phyloP scores from a whole-genome alignment of 1,140 invertebrate genomes.

The Procambarus virginalis region DNA sequence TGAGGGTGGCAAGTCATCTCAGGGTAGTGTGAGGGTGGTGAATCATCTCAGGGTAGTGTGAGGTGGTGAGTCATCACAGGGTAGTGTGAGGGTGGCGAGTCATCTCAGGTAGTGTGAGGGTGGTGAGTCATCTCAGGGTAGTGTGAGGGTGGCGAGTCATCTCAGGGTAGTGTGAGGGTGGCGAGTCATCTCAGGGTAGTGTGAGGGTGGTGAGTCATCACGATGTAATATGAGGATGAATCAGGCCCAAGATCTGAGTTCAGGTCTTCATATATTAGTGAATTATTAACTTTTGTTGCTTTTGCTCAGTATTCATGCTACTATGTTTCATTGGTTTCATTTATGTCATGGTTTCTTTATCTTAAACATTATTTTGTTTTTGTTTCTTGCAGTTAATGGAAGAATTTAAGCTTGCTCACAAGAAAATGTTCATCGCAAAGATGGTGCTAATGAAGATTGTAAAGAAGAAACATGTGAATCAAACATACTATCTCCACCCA shows the following conservation, averaged over 20 bases:
- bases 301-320: too few species aligned
- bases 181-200: too few species aligned
- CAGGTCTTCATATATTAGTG: too few species aligned
- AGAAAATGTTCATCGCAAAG: conserved; percentile 83
- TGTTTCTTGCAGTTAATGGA: conserved; percentile 82
- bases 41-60: too few species aligned
- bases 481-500: not conserved
- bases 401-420: conserved; percentile 89
- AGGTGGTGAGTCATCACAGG: not conserved
- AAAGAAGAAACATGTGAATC: conserved; percentile 9
- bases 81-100: not conserved
- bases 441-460: not conserved
- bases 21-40: too few species aligned
- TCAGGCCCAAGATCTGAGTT: too few species aligned
- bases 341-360: not conserved
- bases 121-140: not conserved
- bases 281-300: too few species aligned
- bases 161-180: too few species aligned
- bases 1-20: too few species aligned
- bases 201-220: too few species aligned
- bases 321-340: not conserved
- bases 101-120: not conserved
- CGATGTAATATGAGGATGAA: too few species aligned
- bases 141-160: too few species aligned
- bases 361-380: not conserved